Percentiles rank a stretch among this genome's conserved stretches.
Evolutionary conservation across 2,113 vertebrate species (phyloP).

Genomic region (Dendrocopos noguchii): DNA sequence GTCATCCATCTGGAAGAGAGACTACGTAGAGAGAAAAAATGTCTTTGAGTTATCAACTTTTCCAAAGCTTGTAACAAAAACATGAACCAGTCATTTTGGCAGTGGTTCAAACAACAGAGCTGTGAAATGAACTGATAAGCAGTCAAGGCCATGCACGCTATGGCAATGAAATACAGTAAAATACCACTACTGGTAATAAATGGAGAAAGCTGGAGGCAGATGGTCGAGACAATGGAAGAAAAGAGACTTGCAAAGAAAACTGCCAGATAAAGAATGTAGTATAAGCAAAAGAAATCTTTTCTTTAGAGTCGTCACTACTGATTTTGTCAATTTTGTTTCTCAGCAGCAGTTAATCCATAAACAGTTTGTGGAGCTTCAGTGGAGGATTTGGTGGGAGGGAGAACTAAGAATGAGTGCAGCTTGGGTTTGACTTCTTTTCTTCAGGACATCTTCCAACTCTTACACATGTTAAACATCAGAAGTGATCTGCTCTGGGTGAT

Average conservation of each 20-base stretch:
- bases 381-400: rapidly evolving
- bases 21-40: background rate
- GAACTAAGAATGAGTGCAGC: background rate
- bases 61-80: slow-evolving; percentile 26
- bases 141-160: background rate
- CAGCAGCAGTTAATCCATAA: too few species aligned
- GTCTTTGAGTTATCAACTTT: slow-evolving; percentile 24
- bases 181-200: background rate
- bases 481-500: background rate
- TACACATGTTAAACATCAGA: background rate
- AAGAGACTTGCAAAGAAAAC: background rate
- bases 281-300: background rate
- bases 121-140: slow-evolving; percentile 49
- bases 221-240: slow-evolving; percentile 8
- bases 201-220: background rate
- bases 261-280: background rate
- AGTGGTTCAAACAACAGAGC: background rate
- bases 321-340: background rate
- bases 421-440: background rate
- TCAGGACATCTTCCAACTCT: background rate
- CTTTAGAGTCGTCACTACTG: background rate
- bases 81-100: slow-evolving; percentile 11
- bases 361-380: background rate
- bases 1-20: slow-evolving; percentile 33
- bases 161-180: background rate